Base-by-base conservation (phyloP, 2,888 invertebrate species). In the Caprella mutica region DNA sequence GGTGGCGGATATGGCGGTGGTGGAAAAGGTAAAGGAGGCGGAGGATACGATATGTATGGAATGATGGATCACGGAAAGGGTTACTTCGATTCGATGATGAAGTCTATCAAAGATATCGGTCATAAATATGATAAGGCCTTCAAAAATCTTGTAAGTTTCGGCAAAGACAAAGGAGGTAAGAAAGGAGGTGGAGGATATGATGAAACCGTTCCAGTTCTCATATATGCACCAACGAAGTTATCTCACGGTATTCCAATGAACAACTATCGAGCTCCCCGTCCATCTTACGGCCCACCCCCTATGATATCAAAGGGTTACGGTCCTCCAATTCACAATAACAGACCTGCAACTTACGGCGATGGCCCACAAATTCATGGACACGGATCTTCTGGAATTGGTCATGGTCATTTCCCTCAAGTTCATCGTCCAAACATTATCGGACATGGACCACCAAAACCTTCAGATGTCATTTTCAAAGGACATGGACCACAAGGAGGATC, bases 11-110 rank as follows among this genome's bases (percentile, higher is more conserved):
- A 23, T 38, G 24, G 26, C 21, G 27, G 40, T 17, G 52, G 40
- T 17, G 42, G 53, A 39, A 29, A 30, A 21, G 43, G 53, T 29
- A 43, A 53, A 43, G 43, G 53, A n/a, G 33, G 33, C 17, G 43
- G 53, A 26, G 53, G 33, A 43, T n/a, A n/a, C 23, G 23, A 42
- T 19, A 40, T 9, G 14, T 9, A 33, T 9, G 14, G 35, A 33
- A 14, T 12, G 35, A 33, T 9, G 14, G 35, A 39, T n/a, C n/a
- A 19, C n/a, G 39, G 19, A 19, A 39, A 19, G 19, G 52, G 48
- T n/a, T 48, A 48, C 48, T 48, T 48, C 5, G 48, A 48, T 14
- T 48, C 48, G 5, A 48, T 48, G 48, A 48, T 48, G 48, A 24
- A 48, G 14, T 29, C 48, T 2, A 48, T 48, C n/a, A 48, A 48